Base-by-base conservation (phyloP, 35 echinoderm and acorn worm genomes). In the Heliocidaris erythrogramma region DNA sequence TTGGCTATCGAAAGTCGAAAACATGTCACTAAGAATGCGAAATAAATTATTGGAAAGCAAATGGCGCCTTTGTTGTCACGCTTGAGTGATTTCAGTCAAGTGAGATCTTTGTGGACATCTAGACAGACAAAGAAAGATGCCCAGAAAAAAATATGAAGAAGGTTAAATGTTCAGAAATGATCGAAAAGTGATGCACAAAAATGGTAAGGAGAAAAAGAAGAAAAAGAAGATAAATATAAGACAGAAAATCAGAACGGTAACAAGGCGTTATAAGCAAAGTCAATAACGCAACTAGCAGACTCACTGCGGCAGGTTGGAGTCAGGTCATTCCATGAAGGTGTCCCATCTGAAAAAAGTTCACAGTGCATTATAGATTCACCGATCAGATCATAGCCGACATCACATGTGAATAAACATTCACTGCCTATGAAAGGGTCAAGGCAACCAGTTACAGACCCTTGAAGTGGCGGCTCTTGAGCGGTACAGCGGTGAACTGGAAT, bases 341-440 rank as follows among this genome's bases (percentile, higher is more conserved):
- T 53, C 8, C 42, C 42, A 53, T 6, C 90, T 1, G 90, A 49
- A 21, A 17, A 56, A 30, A 92, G 53, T 50, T 96, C 94, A 93
- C 96, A 96, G 5, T 50, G 91, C 17, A 94, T 9, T 9, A 0
- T 93, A 9, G 11, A 32, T 10, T 35, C 1, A 21, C 96, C 96
- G 12, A 48, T 42, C 88, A 95, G 59, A n/a, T 92, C 47, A 48
- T 96, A 96, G 27, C 96, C 96, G 5, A 18, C 27, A 48, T 95
- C 94, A 89, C 96, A 96, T 6, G 88, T 71, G 29, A 96, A 92
- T n/a, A 16, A 78, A 42, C 96, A 96, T 31, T 60, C 61, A 49
- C 94, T 52, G 8, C 96, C 96, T n/a, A 95, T 59, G 88, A 95
- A 86, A 30, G 69, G 30, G 32, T 94, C 94, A 30, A 30, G 10